phyloP scores from a whole-genome alignment of 2,888 invertebrate genomes.

The Dascillus cervinus region DNA sequence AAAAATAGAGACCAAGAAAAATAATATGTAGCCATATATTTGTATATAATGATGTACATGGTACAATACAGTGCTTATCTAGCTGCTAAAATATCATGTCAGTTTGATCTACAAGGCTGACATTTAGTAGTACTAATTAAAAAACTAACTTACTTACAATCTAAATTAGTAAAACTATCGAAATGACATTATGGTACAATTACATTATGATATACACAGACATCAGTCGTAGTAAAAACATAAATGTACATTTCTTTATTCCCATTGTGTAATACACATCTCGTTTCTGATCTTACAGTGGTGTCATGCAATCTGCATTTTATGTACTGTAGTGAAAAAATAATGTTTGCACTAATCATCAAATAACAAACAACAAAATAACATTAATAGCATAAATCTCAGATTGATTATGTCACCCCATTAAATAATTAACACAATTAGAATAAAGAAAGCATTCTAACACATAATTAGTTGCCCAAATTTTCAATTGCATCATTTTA shows the following conservation, averaged over 20 bases:
- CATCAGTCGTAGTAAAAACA: constrained; percentile 7
- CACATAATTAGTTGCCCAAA: too few species aligned
- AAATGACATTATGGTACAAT: constrained; percentile 27
- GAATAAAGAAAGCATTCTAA: too few species aligned
- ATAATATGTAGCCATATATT: constrained; percentile 40
- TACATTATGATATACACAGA: constrained; percentile 24
- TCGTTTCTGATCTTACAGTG: too few species aligned
- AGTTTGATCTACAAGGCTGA: constrained; percentile 39
- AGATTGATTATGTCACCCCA: too few species aligned
- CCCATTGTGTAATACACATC: too few species aligned
- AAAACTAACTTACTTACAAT: constrained; percentile 30
- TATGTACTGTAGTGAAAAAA: too few species aligned
- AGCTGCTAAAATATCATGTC: constrained; percentile 34
- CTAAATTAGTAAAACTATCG: constrained; percentile 25
- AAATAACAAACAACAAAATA: too few species aligned
- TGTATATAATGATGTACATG: constrained; percentile 39
- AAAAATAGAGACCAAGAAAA: constrained; percentile 8
- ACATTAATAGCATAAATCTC: too few species aligned
- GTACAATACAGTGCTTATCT: constrained; percentile 41
- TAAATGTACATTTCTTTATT: too few species aligned
- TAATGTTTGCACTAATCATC: too few species aligned
- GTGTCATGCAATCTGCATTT: not conserved
- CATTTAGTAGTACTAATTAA: constrained; percentile 28
- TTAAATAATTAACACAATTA: too few species aligned
- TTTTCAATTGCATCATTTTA: too few species aligned